phyloP scores from a whole-genome alignment of 2,113 vertebrate genomes.

The Chitala chitala region DNA sequence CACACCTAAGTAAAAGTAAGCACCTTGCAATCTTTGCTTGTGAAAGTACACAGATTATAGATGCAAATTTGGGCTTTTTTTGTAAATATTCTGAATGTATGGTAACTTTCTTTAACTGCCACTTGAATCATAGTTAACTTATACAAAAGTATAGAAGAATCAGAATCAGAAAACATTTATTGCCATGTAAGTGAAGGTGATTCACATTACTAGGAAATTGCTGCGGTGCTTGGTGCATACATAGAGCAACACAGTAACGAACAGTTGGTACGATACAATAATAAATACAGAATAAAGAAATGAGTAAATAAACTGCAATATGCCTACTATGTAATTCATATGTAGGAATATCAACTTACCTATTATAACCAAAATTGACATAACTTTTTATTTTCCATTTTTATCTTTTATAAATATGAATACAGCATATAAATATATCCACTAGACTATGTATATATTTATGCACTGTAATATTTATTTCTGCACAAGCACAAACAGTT shows the following conservation, averaged over 20 bases:
- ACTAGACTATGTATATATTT: background rate
- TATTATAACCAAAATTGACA: too few species aligned
- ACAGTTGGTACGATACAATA: too few species aligned
- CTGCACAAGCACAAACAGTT: background rate
- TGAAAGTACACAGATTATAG: background rate
- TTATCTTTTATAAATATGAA: too few species aligned
- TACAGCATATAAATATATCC: too few species aligned
- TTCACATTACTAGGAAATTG: background rate
- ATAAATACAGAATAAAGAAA: too few species aligned
- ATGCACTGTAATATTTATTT: background rate
- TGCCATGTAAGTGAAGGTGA: background rate
- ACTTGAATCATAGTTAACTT: background rate
- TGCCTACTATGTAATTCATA: too few species aligned
- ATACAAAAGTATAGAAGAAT: background rate
- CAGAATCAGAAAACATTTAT: background rate
- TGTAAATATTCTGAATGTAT: background rate
- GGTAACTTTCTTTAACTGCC: background rate
- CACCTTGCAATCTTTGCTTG: background rate
- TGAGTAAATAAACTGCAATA: too few species aligned
- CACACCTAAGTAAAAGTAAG: too few species aligned
- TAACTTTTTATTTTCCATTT: too few species aligned
- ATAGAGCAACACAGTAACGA: too few species aligned
- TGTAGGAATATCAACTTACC: too few species aligned
- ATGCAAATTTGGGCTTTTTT: background rate
- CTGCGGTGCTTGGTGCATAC: too few species aligned